Percentiles rank a stretch among this genome's conserved stretches.
These are phyloP conservation scores for Corythaeola cristata DNA, from an alignment of 2,113 vertebrate genomes.

Conservation along the genomic window DNA sequence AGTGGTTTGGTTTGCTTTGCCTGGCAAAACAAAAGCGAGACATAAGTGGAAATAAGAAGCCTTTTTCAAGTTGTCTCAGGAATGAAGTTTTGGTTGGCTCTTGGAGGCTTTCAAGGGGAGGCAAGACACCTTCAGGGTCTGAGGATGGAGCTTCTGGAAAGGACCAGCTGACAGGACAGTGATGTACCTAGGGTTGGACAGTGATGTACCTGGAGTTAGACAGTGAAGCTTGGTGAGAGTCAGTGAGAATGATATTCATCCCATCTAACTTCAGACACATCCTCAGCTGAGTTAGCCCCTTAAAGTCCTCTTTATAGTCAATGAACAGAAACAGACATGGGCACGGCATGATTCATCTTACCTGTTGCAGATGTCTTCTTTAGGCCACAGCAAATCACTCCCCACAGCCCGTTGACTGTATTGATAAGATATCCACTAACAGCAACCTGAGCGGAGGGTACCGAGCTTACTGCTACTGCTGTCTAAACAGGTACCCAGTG, in stretches of 20 bases:
- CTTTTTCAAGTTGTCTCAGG: not conserved
- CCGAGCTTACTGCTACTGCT: not conserved
- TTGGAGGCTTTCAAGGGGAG: not conserved
- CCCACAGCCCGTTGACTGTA: not conserved
- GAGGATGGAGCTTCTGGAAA: not conserved
- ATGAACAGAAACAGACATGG: not conserved
- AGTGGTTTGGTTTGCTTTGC: conserved; percentile 39
- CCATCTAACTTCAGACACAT: not conserved
- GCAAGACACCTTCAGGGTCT: not conserved
- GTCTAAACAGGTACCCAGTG: not conserved
- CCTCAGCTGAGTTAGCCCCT: not conserved
- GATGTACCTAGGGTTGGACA: not conserved
- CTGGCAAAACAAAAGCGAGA: conserved; percentile 11
- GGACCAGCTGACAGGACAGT: not conserved
- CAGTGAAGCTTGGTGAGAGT: not conserved
- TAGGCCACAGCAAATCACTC: not conserved
- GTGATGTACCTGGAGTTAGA: not conserved
- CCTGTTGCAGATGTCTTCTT: not conserved
- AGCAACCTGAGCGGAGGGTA: not conserved
- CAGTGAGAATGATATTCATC: not conserved
- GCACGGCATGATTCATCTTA: not conserved
- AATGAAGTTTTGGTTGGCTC: not conserved
- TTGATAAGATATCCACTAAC: not conserved
- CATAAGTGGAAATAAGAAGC: not conserved
- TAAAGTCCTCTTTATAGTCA: not conserved